Percentiles rank a stretch among this genome's conserved stretches.
These are phyloP conservation scores for Platyrinchus mystaceus DNA, from an alignment of 2,797 vertebrate genomes.

Conservation along the genomic window DNA sequence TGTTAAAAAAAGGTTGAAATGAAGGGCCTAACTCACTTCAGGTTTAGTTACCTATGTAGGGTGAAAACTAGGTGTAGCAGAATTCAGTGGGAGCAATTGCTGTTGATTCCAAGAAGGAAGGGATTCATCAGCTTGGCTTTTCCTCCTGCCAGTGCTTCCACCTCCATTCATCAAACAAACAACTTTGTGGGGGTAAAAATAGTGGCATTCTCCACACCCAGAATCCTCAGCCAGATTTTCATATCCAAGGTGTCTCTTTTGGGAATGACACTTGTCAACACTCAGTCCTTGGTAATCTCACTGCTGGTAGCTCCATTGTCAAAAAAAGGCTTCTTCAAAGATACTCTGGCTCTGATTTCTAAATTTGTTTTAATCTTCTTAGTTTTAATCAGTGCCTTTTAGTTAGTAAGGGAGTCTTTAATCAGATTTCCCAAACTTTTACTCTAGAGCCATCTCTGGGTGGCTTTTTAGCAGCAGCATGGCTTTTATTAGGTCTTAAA, in stretches of 20 bases:
- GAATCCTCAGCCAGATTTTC: background rate
- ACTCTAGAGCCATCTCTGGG: constrained; percentile 32
- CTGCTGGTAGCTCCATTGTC: background rate
- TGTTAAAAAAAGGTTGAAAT: background rate
- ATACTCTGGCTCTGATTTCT: background rate
- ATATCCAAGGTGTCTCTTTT: background rate
- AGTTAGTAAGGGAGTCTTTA: background rate
- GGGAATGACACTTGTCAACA: background rate
- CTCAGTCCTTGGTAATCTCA: background rate
- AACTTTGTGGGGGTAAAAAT: background rate
- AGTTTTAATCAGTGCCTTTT: background rate
- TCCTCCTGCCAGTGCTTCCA: background rate
- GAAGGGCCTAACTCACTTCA: background rate
- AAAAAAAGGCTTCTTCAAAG: background rate
- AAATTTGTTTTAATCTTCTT: background rate
- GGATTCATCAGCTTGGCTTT: background rate
- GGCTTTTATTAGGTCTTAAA: background rate
- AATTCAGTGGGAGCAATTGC: background rate
- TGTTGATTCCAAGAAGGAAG: background rate
- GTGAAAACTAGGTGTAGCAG: background rate
- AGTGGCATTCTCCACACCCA: background rate
- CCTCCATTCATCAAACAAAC: background rate
- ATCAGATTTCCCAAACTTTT: background rate
- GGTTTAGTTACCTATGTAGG: background rate
- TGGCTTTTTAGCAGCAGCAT: background rate